Base-by-base conservation (phyloP, 2,888 invertebrate genomes). In the Apamea sordens region DNA sequence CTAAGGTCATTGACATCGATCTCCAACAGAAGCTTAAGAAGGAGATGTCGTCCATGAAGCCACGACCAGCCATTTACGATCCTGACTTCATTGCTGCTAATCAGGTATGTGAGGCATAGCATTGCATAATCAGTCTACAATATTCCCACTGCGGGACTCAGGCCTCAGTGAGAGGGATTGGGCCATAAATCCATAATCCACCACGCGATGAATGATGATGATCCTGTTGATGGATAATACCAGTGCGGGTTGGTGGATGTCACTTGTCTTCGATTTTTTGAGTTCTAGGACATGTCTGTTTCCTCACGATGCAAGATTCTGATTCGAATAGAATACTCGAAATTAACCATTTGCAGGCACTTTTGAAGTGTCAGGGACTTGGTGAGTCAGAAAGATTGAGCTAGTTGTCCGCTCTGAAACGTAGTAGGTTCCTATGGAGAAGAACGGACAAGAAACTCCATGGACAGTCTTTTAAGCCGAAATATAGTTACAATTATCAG, bases 1-100 rank as follows among this genome's bases (percentile, higher is more conserved):
- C 99, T 0, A 97, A 98, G 94, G 99, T 99, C 1, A 94, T 99
- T 65, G 99, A 99, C 91, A 97, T 98, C 85, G 97, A 98, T 73
- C 96, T 99, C 0, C 99, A 99, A 93, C 97, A 98, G 91, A 98
- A 98, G 93, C 94, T 99, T 21, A 97, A 97, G 89, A 97, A 97
- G 28, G 97, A 98, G 89, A 98, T 99, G 98, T 95, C 97, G 0
- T 89, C 97, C 1, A 97, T 98, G 96, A 98, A 98, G 91, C 99
- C 99, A 0, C 97, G 98, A 44, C 98, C 98, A 0, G 98, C 99
- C 0, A 98, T 99, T 77, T 99, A 99, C 93, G 98, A 98, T 92
- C 98, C 98, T 0, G 99, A 99, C 92, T 99, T 99, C 92, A 99
- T 99, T 86, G 99, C 99, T n/a, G 98, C 99, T 84, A 99, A 99